Conservation (phyloP, 92 coral and sea anemone genomes). For the Zoanthus solanderi region DNA sequence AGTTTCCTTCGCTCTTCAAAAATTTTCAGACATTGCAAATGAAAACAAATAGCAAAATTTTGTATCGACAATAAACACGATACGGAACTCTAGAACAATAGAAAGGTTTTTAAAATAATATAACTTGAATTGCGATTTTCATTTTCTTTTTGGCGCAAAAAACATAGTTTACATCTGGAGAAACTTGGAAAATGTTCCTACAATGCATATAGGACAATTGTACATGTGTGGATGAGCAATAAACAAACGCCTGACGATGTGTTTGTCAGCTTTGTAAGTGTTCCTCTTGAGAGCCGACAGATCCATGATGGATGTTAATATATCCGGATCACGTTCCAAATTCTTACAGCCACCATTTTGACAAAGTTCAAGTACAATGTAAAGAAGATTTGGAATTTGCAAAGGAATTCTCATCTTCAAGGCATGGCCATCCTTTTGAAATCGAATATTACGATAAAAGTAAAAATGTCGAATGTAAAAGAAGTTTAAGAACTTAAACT, state of each 20-base stretch:
- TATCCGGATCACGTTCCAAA: constrained; percentile 32
- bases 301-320: not conserved
- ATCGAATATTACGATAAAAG: not conserved
- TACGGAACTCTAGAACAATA: too few relatives aligned
- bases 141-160: too few relatives aligned
- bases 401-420: not conserved
- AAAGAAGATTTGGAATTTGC: constrained; percentile 1
- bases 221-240: too few relatives aligned
- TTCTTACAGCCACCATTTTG: constrained; percentile 13
- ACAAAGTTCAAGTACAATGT: constrained; percentile 39
- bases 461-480: not conserved
- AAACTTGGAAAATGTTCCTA: too few relatives aligned
- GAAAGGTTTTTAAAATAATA: too few relatives aligned
- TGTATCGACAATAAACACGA: too few relatives aligned
- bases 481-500: not conserved
- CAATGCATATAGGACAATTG: too few relatives aligned
- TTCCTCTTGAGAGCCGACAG: constrained; percentile 28
- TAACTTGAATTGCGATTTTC: too few relatives aligned
- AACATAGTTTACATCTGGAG: too few relatives aligned
- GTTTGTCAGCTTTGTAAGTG: constrained; percentile 20
- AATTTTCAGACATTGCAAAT: too few relatives aligned
- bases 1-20: too few relatives aligned
- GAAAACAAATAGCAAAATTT: too few relatives aligned
- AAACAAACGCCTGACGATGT: not conserved
- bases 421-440: not conserved